Base-by-base conservation (phyloP, 2,888 invertebrate species). In the Eupithecia tripunctaria region DNA sequence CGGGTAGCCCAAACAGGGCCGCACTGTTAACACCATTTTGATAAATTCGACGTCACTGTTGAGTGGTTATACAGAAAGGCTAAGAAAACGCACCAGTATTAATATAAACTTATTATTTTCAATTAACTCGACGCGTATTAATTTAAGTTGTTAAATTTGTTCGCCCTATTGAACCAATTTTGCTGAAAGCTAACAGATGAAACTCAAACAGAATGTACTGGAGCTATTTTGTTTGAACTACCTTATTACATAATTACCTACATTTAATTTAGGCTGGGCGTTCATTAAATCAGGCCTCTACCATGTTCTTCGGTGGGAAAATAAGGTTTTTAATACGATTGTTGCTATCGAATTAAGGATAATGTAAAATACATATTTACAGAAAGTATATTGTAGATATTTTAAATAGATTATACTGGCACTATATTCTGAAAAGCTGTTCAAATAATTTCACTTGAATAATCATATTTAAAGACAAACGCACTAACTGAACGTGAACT, bases 71-170 rank as follows among this genome's bases (percentile, higher is more conserved):
- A 32, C 2, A 32, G 32, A 32, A 6, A 47, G 62, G 8, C 8
- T n/a, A 32, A 60, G 29, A 60, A 29, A 60, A 29, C 18, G 18
- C 29, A 60, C 21, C 18, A 29, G 14, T 27, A 59, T 32, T 51
- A 21, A n/a, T 21, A 56, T 25, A 14, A 56, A 56, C 21, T 25
- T 56, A 56, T 25, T 56, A 56, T 56, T 56, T 56, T 56, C 25
- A 56, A 63, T 63, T 63, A 63, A 63, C 62, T 63, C n/a, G 1
- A 36, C 18, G 36, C 29, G 32, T 63, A 32, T 32, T 63, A 32
- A 63, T 63, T 63, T 63, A 63, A 63, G 36, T 63, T 60, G 60
- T 60, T 63, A 12, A 63, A 63, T 36, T 63, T 63, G 62, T 63
- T 63, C 62, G 29, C 29, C 36, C 36, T n/a, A 12, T 32, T 63